Percentiles rank a stretch among this genome's conserved stretches.
Evolutionary conservation across 2,797 vertebrate genomes (phyloP).

Genomic region (Sebastiscus albofasciatus): DNA sequence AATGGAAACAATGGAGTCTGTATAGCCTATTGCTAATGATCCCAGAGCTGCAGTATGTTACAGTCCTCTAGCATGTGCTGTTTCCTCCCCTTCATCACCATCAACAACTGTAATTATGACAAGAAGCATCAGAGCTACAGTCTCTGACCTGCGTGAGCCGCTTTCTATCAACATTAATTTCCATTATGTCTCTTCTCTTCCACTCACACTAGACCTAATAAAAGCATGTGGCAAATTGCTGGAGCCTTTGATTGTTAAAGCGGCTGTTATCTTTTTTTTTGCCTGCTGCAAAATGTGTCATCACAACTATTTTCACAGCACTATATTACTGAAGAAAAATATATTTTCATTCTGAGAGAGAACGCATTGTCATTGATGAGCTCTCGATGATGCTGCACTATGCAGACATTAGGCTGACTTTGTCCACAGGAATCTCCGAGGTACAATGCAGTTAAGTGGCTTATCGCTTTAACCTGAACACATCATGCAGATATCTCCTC

Average conservation of each 20-base stretch:
- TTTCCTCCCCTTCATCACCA: background rate
- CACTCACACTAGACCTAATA: constrained; percentile 23
- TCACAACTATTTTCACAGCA: constrained; percentile 21
- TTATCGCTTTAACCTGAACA: constrained; percentile 49
- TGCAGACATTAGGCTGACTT: constrained; percentile 7
- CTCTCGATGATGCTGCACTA: background rate
- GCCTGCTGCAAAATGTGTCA: constrained; percentile 37
- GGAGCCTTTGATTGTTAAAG: constrained; percentile 31
- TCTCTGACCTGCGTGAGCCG: constrained; percentile 9
- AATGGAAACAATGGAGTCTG: background rate
- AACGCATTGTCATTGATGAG: constrained; percentile 7
- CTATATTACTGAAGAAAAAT: background rate
- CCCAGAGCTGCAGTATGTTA: background rate
- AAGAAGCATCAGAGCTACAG: constrained; percentile 22
- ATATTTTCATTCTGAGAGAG: constrained; percentile 8
- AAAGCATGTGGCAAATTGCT: constrained; percentile 28
- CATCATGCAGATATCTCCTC: constrained; percentile 55
- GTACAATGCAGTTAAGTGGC: constrained; percentile 36
- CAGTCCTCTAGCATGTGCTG: background rate
- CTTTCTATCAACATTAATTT: constrained; percentile 22
- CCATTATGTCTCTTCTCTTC: constrained; percentile 15
- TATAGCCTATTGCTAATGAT: background rate
- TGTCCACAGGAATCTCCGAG: constrained; percentile 39
- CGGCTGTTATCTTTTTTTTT: background rate
- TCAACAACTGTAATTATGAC: constrained; percentile 5